Percentiles rank a stretch among this genome's conserved stretches.
Evolutionary conservation across 2,797 vertebrate species (phyloP).

Genomic region (Bradypus variegatus): DNA sequence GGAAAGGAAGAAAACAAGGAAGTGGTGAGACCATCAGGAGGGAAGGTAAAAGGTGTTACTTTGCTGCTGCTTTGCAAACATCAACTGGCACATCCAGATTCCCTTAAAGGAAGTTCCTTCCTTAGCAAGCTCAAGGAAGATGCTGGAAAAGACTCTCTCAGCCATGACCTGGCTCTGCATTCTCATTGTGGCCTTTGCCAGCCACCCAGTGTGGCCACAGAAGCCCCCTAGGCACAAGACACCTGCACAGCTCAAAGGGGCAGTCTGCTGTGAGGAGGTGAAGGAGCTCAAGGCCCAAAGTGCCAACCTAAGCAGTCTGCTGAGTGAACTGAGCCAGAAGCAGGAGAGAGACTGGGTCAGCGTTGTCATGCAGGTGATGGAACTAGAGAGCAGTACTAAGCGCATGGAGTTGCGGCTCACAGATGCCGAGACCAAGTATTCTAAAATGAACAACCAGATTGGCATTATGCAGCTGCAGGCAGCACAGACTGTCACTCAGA

Average conservation of each 20-base stretch:
- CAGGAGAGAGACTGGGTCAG: constrained; percentile 87
- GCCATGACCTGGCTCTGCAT: constrained; percentile 69
- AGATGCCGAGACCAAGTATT: constrained; percentile 94
- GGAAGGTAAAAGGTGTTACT: neutral
- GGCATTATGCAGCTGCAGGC: constrained; percentile 96
- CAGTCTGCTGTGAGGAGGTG: constrained; percentile 87
- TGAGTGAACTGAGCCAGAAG: constrained; percentile 86
- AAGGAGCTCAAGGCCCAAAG: constrained; percentile 87
- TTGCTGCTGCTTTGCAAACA: constrained; percentile 29
- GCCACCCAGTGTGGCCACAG: constrained; percentile 67
- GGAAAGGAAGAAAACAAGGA: constrained; percentile 26
- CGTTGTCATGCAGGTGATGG: constrained; percentile 89
- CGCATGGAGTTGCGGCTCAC: constrained; percentile 85
- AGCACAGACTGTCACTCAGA: constrained; percentile 86
- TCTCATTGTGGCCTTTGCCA: constrained; percentile 51
- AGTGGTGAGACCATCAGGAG: neutral
- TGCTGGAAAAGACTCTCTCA: constrained; percentile 59
- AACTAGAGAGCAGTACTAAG: constrained; percentile 86
- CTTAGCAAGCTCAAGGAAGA: constrained; percentile 50
- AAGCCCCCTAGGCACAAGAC: constrained; percentile 72
- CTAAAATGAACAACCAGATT: constrained; percentile 93
- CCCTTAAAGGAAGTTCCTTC: neutral
- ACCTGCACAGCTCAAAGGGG: constrained; percentile 41
- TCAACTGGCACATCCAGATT: neutral
- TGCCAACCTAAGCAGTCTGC: constrained; percentile 87